Evolutionary conservation across 1,140 invertebrate genomes (phyloP).

Genomic region (Zaprionus tsacasi): DNA sequence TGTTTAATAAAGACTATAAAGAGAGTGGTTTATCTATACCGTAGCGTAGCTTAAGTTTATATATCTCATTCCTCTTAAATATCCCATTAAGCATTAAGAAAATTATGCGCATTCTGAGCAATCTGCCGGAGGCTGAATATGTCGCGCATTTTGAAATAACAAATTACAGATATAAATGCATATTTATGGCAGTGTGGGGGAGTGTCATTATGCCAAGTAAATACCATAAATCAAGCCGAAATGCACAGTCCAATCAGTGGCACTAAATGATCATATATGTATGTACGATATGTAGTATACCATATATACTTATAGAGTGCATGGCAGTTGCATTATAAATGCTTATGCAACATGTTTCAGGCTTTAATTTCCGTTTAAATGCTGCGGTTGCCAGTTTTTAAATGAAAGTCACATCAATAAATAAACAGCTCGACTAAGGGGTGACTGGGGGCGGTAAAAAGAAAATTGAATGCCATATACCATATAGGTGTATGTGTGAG

Average conservation of each 20-base stretch:
- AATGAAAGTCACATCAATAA: slow-evolving; percentile 73
- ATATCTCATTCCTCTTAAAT: too few species aligned
- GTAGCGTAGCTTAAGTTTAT: too few species aligned
- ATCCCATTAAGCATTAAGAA: background rate
- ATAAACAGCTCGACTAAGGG: slow-evolving; percentile 36
- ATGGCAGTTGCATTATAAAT: slow-evolving; percentile 27
- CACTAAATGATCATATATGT: slow-evolving; percentile 24
- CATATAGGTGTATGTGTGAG: background rate
- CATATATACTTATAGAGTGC: slow-evolving; percentile 1
- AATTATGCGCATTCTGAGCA: slow-evolving; percentile 9
- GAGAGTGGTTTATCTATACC: too few species aligned
- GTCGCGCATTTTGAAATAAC: slow-evolving; percentile 17
- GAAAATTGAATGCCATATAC: slow-evolving; percentile 8
- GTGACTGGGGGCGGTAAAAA: background rate
- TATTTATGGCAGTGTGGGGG: background rate
- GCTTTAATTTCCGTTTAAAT: slow-evolving; percentile 76
- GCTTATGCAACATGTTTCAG: slow-evolving; percentile 35
- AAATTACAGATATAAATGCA: slow-evolving; percentile 26
- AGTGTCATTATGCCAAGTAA: slow-evolving; percentile 12
- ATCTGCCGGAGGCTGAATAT: slow-evolving; percentile 7
- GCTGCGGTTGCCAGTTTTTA: slow-evolving; percentile 58
- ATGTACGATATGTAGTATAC: background rate
- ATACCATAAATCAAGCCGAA: slow-evolving; percentile 41
- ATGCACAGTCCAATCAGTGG: slow-evolving; percentile 22
- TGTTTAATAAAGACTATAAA: too few species aligned